Evolutionary conservation across 2,888 invertebrate genomes (phyloP).

Genomic region (Trachelus stipa): DNA sequence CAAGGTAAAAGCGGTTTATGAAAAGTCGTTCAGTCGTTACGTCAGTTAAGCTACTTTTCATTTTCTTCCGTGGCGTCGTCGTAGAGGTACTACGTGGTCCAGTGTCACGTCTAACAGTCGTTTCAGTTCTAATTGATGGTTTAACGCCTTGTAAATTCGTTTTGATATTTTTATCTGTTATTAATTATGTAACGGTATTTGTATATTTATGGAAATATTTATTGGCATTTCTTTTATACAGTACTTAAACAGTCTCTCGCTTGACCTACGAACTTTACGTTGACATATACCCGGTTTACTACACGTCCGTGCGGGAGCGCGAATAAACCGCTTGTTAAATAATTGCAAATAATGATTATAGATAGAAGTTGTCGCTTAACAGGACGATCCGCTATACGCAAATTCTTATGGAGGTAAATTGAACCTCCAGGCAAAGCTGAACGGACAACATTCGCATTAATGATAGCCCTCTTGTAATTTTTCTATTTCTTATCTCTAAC

Average conservation of each 20-base stretch:
- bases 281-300: not conserved
- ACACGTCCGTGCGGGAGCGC: not conserved
- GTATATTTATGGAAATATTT: not conserved
- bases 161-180: not conserved
- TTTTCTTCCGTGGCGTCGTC: not conserved
- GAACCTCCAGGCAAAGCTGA: constrained; percentile 2
- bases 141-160: not conserved
- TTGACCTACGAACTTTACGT: not conserved
- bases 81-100: not conserved
- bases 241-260: not conserved
- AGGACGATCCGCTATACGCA: not conserved
- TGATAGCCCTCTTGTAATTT: not conserved
- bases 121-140: too few relatives aligned
- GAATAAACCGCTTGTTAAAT: constrained; percentile 18
- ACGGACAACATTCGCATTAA: not conserved
- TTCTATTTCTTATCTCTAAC: not conserved
- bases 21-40: not conserved
- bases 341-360: constrained; percentile 28
- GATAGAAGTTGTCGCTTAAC: not conserved
- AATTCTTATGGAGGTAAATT: constrained; percentile 6
- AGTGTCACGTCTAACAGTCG: not conserved
- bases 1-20: not conserved
- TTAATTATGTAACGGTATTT: not conserved
- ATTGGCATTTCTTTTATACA: not conserved
- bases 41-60: not conserved